These are phyloP conservation scores for Eurystomus gularis DNA, from an alignment of 2,113 vertebrate species.

Conservation along the genomic window DNA sequence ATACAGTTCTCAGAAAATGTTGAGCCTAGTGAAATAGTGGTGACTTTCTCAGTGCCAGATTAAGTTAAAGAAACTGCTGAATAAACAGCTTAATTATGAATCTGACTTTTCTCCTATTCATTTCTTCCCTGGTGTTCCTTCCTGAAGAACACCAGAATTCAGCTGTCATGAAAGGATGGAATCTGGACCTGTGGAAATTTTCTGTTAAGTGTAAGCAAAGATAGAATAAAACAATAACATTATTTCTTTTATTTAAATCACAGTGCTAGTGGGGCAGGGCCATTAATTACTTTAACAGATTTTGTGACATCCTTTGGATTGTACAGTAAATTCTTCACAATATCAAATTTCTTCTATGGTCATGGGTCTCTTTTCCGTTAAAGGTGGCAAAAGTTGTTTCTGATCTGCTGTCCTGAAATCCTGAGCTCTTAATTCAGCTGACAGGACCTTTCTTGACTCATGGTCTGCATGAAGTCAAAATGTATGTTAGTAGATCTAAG, in stretches of 20 bases:
- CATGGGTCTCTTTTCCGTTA: background rate
- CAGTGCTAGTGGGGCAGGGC: accelerated
- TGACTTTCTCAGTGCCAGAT: background rate
- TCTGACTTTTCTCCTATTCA: background rate
- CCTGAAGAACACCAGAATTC: background rate
- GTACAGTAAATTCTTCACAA: background rate
- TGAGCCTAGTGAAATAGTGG: background rate
- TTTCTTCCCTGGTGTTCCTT: background rate
- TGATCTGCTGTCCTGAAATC: background rate
- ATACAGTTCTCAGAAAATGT: background rate
- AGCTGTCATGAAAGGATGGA: background rate
- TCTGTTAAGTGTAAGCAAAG: background rate
- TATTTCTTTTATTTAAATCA: background rate
- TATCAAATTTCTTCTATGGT: background rate
- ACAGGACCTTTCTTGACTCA: background rate
- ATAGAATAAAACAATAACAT: background rate
- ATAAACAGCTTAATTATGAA: background rate
- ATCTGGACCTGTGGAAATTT: background rate
- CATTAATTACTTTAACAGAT: background rate
- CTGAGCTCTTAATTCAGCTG: background rate
- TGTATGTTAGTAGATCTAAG: background rate
- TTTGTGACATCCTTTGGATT: background rate
- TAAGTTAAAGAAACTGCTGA: background rate
- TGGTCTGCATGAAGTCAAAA: background rate
- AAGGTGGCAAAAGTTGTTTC: background rate